Evolutionary conservation across 1,140 invertebrate genomes (phyloP).

Genomic region (Conopomorpha cramerella): DNA sequence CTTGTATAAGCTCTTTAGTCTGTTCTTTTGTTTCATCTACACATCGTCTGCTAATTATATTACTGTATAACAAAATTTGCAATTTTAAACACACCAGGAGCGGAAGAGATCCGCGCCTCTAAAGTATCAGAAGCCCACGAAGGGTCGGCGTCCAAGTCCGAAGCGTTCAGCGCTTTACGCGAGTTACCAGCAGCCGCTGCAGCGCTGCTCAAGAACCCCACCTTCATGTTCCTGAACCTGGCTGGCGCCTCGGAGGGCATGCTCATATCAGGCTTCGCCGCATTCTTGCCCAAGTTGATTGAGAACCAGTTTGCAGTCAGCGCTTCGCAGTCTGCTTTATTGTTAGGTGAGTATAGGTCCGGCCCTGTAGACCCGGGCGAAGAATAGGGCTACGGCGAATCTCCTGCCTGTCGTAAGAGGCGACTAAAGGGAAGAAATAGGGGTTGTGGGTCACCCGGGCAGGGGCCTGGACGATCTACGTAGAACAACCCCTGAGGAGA

Average conservation of each 20-base stretch:
- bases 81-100: too few species aligned
- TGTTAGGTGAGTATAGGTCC: constrained; percentile 74
- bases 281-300: constrained; percentile 82
- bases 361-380: too few species aligned
- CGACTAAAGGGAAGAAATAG: too few species aligned
- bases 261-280: constrained; percentile 78
- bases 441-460: too few species aligned
- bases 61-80: too few species aligned
- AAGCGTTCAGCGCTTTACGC: constrained; percentile 65
- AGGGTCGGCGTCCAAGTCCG: constrained; percentile 42
- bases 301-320: constrained; percentile 83
- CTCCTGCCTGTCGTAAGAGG: too few species aligned
- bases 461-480: too few species aligned
- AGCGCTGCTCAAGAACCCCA: constrained; percentile 73
- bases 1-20: too few species aligned
- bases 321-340: constrained; percentile 71
- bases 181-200: constrained; percentile 71
- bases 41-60: too few species aligned
- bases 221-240: constrained; percentile 80
- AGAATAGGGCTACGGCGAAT: too few species aligned
- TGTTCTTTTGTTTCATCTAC: too few species aligned
- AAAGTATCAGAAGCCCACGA: constrained; percentile 73
- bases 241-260: constrained; percentile 80
- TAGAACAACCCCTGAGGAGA: too few species aligned
- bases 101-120: constrained; percentile 67